Base-by-base conservation (phyloP, 2,797 vertebrate species). In the Crypturellus tataupa region DNA sequence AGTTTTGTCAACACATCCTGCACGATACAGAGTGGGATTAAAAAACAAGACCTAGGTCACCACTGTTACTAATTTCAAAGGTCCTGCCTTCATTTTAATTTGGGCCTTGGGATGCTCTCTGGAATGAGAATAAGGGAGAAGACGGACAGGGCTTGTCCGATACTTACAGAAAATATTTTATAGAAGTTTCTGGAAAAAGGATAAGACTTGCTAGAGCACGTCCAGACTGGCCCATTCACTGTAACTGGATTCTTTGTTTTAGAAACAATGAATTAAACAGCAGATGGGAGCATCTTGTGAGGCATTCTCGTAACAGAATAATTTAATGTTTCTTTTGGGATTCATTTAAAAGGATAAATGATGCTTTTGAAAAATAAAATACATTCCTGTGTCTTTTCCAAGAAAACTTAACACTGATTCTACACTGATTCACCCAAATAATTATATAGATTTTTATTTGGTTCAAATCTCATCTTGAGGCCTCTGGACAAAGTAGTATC, bases 191-290 rank as follows among this genome's bases (percentile, higher is more conserved):
- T 87, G 40, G 51, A 44, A 77, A 88, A 63, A 14, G 19, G 10
- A 59, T 12, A 3, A 69, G 51, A 67, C 16, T 68, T 90, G 31
- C 75, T 85, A 90, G 7, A 80, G 55, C 33, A 63, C 37, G 19
- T 16, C 33, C 71, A 33, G 44, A 35, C 82, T 81, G 31, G 85
- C 72, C 94, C 56, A 91, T 69, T 90, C 44, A 90, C 80, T 77
- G 24, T 63, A 85, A 94, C 81, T 53, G 64, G 20, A 75, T 77
- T 75, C 62, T 94, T 96, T 87, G 59, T 85, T 96, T 93, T 78
- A 91, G 39, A 93, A 94, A 63, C 77, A 96, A 93, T 53, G 42
- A 91, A 83, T 84, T 89, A 93, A 92, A 55, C 33, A 72, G 12
- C 65, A 95, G 81, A 87, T 93, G 62, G 62, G 93, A 72, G 69